Evolutionary conservation across 2,797 vertebrate species (phyloP).

Genomic region (Chanos chanos): DNA sequence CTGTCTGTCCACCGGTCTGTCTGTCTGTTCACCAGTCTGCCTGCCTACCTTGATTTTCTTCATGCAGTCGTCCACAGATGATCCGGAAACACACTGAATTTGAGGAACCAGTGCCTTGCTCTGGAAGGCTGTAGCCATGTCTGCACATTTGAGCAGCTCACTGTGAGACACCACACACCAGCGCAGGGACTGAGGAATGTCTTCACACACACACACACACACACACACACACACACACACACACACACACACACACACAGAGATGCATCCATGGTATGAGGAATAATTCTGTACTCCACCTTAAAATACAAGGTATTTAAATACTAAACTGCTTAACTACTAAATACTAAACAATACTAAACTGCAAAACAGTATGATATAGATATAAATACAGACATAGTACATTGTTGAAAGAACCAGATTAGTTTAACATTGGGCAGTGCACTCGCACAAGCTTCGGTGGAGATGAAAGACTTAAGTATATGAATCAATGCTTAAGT

Average conservation of each 20-base stretch:
- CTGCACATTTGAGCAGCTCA: constrained; percentile 85
- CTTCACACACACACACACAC: constrained; percentile 48
- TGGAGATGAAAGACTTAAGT: too few species aligned
- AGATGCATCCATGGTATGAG: neutral
- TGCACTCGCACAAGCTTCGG: too few species aligned
- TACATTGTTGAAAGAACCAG: too few species aligned
- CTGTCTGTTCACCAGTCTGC: too few species aligned
- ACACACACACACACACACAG: neutral
- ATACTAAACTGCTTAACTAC: neutral
- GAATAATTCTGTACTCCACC: too few species aligned
- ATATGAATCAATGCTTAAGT: too few species aligned
- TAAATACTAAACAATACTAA: too few species aligned
- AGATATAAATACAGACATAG: too few species aligned
- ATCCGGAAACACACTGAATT: constrained; percentile 78
- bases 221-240: neutral
- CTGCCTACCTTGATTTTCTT: constrained; percentile 68
- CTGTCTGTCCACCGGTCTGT: too few species aligned
- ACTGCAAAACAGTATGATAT: too few species aligned
- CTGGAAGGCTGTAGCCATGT: constrained; percentile 78
- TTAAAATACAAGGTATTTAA: neutral
- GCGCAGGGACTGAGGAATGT: constrained; percentile 67
- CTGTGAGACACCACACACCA: constrained; percentile 85
- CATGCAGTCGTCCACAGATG: constrained; percentile 81
- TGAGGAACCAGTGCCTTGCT: constrained; percentile 71
- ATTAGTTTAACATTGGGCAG: too few species aligned